Conservation (phyloP, 2,888 invertebrate genomes). For the Clusia tigrina region DNA sequence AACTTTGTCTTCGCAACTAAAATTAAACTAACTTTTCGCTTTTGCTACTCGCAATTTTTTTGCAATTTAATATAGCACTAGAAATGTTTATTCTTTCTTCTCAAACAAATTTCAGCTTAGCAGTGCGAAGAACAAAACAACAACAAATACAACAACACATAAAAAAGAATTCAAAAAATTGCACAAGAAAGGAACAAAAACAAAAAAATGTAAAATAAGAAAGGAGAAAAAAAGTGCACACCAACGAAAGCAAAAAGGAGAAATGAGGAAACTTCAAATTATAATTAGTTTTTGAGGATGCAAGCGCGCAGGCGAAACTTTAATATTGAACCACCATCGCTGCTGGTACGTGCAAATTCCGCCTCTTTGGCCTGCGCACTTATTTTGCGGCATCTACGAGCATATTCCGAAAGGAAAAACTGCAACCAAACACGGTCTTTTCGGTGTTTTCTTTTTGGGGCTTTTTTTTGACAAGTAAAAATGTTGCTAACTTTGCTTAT, state of each 20-base stretch:
- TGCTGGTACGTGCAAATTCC: neutral
- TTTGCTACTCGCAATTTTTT: neutral
- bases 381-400: neutral
- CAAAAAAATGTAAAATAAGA: constrained; percentile 15
- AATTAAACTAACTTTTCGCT: constrained; percentile 12
- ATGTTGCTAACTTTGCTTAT: too few species aligned
- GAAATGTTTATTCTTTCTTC: neutral
- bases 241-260: constrained; percentile 42
- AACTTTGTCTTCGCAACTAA: constrained; percentile 26
- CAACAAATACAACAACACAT: neutral
- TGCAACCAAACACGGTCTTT: too few species aligned
- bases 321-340: constrained; percentile 46
- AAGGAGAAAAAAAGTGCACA: constrained; percentile 21
- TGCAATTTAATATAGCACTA: neutral
- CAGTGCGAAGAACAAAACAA: constrained; percentile 18
- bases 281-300: constrained; percentile 59
- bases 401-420: too few species aligned
- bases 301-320: constrained; percentile 55
- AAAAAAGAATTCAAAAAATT: constrained; percentile 22
- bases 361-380: neutral
- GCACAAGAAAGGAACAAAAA: constrained; percentile 14
- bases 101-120: too few species aligned
- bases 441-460: too few species aligned
- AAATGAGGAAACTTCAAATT: constrained; percentile 50
- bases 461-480: too few species aligned